These are phyloP conservation scores for Phyllotis vaccarum DNA, from an alignment of 2,797 vertebrate species.

Conservation along the genomic window DNA sequence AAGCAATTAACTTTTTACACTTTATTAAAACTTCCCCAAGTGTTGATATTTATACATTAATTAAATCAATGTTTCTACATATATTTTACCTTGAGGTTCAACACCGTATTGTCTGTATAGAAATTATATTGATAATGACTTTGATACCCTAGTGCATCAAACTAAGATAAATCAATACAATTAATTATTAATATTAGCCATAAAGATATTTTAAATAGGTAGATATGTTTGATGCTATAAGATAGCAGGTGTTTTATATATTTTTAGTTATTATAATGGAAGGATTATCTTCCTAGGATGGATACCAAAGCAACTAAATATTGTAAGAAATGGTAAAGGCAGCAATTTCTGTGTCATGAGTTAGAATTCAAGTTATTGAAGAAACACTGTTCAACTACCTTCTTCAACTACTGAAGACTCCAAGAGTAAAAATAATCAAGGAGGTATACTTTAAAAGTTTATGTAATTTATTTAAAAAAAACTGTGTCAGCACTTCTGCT, in stretches of 20 bases:
- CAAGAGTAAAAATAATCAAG: neutral
- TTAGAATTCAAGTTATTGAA: neutral
- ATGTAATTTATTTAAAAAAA: neutral
- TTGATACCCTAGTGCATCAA: neutral
- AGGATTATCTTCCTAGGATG: neutral
- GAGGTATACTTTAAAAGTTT: neutral
- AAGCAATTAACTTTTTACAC: neutral
- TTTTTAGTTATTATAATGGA: neutral
- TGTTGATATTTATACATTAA: neutral
- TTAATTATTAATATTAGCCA: neutral
- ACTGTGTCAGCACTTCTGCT: neutral
- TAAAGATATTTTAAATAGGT: neutral
- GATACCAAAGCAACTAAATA: neutral
- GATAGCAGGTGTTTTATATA: neutral
- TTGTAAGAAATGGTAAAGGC: neutral
- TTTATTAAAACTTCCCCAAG: neutral
- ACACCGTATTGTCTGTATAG: neutral
- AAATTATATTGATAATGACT: neutral
- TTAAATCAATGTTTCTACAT: neutral
- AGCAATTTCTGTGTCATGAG: neutral
- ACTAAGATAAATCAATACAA: neutral
- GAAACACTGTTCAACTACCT: neutral
- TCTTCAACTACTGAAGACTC: neutral
- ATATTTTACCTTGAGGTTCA: neutral
- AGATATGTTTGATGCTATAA: neutral